phyloP scores from a whole-genome alignment of 2,888 invertebrate species.

The Clanis bilineata region DNA sequence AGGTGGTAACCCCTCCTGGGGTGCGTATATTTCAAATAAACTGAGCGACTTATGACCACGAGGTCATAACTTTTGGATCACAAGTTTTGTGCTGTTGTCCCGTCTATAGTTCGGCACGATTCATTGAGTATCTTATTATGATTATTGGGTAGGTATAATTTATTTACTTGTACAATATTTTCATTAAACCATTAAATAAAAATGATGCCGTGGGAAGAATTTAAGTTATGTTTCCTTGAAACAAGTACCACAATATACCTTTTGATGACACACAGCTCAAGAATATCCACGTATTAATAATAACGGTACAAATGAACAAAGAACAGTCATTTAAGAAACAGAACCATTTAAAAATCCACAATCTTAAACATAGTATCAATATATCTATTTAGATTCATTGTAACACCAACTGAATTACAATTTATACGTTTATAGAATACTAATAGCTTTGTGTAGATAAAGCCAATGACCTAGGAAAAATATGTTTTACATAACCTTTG shows the following conservation, averaged over 20 bases:
- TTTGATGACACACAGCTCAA: background rate
- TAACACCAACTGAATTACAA: conserved; percentile 33
- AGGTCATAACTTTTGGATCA: too few species aligned
- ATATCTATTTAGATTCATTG: conserved; percentile 26
- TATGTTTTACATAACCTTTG: conserved; percentile 42
- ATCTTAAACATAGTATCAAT: conserved; percentile 21
- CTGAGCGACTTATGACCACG: too few species aligned
- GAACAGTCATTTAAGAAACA: conserved; percentile 3
- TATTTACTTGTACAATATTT: too few species aligned
- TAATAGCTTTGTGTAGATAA: conserved; percentile 28
- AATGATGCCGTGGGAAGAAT: too few species aligned
- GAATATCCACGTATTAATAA: conserved; percentile 5
- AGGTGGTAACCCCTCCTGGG: too few species aligned
- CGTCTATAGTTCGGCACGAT: too few species aligned
- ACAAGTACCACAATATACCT: background rate
- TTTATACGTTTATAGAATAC: conserved; percentile 39
- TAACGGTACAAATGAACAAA: conserved; percentile 10
- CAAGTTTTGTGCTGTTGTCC: too few species aligned
- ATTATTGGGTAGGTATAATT: too few species aligned
- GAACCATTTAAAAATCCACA: conserved; percentile 13
- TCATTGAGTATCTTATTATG: too few species aligned
- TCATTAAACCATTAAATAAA: too few species aligned
- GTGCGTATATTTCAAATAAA: too few species aligned
- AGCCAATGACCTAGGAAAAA: conserved; percentile 50
- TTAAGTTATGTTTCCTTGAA: background rate